Evolutionary conservation across 2,113 vertebrate genomes (phyloP), one percentile per base, ranked within the genome.

Genomic region (Chaenogobius annularis): DNA sequence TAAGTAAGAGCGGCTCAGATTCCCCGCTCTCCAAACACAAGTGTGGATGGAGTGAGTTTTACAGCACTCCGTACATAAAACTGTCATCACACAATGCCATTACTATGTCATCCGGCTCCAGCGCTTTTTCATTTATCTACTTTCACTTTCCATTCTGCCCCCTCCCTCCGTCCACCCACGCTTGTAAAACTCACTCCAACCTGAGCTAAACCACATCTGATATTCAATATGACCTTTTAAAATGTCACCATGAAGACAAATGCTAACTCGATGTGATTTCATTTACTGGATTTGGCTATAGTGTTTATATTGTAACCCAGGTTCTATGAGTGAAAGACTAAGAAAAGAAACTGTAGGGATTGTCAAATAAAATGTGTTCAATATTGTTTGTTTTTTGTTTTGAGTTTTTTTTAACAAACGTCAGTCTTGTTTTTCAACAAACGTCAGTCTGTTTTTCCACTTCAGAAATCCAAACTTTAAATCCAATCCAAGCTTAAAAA

Each of bases 71-170:
- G 63, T 73, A 54, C 75, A 76, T 89, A 83, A 89, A 88, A 35
- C 75, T 89, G 87, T 86, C 88, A 66, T 82, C 85, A 77, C 54
- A 20, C 62, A 3, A 67, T 10, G 72, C 82, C 83, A 85, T 89
- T 84, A 81, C 79, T 78, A 78, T 77, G 59, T 85, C 71, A 80
- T 88, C 82, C 78, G 54, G 52, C 70, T 69, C 55, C 56, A 7
- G 56, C 59, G 64, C 63, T 75, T 66, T 58, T 82, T 77, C 62
- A 59, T 77, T 66, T 77, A 26, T 81, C 62, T 66, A 23, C 69
- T 84, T 87, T 76, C 63, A 79, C 76, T 74, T 68, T 69, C 75
- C 54, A 65, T 40, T 19, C 44, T 58, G 10, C 15, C 43, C 31
- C 31, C 37, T 61, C 47, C 63, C 19, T 56, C 9, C 6, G 9